Percentiles rank a stretch among this genome's conserved stretches.
These are phyloP conservation scores for Aegypius monachus DNA, from an alignment of 2,113 vertebrate species.

Conservation along the genomic window DNA sequence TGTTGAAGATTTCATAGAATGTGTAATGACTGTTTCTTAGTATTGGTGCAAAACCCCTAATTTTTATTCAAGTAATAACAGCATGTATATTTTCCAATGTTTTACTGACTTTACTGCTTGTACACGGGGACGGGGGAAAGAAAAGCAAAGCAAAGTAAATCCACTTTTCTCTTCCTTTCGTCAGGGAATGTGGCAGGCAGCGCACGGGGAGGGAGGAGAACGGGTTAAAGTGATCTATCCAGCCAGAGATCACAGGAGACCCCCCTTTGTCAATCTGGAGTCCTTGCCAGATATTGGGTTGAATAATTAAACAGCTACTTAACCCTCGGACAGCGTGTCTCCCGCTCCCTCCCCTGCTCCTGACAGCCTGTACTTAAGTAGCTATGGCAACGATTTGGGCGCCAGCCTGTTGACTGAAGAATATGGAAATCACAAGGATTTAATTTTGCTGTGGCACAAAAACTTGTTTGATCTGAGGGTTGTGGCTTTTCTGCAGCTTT, in stretches of 20 bases:
- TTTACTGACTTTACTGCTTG: no score
- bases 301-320: slow-evolving; percentile 51
- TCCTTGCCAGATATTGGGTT: slow-evolving; percentile 22
- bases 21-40: background rate
- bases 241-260: background rate
- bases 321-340: slow-evolving; percentile 14
- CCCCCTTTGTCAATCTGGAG: background rate
- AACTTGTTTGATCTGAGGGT: slow-evolving; percentile 32
- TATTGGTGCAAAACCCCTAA: background rate
- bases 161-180: background rate
- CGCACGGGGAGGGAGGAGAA: background rate
- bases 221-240: background rate
- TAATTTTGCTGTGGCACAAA: slow-evolving; percentile 38
- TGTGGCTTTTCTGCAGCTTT: slow-evolving; percentile 51
- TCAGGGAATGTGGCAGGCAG: background rate
- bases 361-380: slow-evolving; percentile 25
- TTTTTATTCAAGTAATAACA: no score
- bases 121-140: fast-evolving
- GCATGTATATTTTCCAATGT: no score
- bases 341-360: slow-evolving; percentile 2
- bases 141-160: background rate
- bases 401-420: slow-evolving; percentile 30
- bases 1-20: background rate
- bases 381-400: slow-evolving; percentile 44
- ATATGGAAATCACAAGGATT: slow-evolving; percentile 54